Evolutionary conservation across 2,888 invertebrate species (phyloP).

Genomic region (Oscheius sp.): DNA sequence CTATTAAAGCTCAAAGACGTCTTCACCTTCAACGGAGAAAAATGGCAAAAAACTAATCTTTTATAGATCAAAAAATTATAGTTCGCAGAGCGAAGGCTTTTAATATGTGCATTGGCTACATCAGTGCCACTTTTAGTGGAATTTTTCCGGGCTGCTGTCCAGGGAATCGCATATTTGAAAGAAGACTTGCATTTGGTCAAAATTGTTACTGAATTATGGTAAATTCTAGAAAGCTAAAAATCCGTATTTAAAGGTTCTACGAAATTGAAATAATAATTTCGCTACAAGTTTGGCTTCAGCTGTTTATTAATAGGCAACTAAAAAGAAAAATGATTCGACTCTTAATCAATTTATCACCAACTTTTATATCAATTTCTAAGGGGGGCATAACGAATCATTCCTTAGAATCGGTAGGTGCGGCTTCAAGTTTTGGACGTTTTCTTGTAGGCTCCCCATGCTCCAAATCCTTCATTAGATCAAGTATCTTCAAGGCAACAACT

Average conservation of each 20-base stretch:
- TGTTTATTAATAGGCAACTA: neutral
- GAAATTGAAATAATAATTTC: conserved; percentile 7
- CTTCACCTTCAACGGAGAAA: neutral
- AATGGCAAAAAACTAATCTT: no score
- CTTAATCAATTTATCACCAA: neutral
- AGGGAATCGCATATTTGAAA: neutral
- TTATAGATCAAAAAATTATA: neutral
- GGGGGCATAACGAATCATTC: neutral
- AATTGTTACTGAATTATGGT: neutral
- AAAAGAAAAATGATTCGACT: neutral
- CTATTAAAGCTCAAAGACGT: neutral
- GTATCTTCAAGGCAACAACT: neutral
- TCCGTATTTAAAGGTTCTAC: neutral
- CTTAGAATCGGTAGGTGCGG: no score
- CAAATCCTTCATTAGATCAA: neutral
- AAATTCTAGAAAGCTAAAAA: neutral
- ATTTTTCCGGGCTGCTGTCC: neutral
- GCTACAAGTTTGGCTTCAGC: neutral
- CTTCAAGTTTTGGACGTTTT: neutral
- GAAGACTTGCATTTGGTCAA: neutral
- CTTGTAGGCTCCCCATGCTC: neutral
- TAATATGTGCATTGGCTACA: neutral
- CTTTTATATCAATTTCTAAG: neutral
- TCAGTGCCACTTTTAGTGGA: neutral
- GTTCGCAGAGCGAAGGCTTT: neutral